Evolutionary conservation across 2,888 invertebrate species (phyloP).

Genomic region (Chrysina gloriosa): DNA sequence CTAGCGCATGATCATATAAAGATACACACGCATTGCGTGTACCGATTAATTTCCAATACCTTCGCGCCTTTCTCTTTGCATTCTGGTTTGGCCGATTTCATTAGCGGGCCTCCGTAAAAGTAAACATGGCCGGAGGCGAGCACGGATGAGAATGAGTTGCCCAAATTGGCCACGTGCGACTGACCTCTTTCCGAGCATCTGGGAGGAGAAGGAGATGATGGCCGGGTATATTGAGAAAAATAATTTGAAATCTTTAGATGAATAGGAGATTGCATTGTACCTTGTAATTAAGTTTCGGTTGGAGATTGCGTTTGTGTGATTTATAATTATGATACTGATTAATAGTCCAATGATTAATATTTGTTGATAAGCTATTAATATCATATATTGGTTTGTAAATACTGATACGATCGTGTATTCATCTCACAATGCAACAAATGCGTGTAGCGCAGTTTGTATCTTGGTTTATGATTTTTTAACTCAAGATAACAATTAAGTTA

Average conservation of each 20-base stretch:
- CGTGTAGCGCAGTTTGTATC: too few relatives aligned
- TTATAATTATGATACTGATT: too few relatives aligned
- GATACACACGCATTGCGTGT: constrained; percentile 7
- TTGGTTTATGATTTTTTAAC: too few relatives aligned
- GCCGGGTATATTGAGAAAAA: not conserved
- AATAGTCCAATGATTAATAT: too few relatives aligned
- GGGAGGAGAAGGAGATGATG: not conserved
- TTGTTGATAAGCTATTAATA: too few relatives aligned
- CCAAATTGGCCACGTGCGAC: not conserved
- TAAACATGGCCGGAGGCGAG: constrained; percentile 8
- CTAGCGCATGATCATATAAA: not conserved
- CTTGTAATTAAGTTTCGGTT: not conserved
- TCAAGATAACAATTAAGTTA: too few relatives aligned
- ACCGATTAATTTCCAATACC: constrained; percentile 15
- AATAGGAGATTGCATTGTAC: not conserved
- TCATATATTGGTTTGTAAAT: too few relatives aligned
- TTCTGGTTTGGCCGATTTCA: constrained; percentile 8
- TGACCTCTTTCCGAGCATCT: constrained; percentile 9
- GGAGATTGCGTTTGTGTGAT: too few relatives aligned
- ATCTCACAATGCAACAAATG: too few relatives aligned
- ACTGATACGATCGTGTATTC: too few relatives aligned
- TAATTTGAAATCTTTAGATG: not conserved
- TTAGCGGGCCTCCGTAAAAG: constrained; percentile 17
- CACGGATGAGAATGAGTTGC: not conserved
- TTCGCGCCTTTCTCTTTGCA: constrained; percentile 29